phyloP scores from a whole-genome alignment of 2,113 vertebrate genomes.

The Rhinopomastus cyanomelas region DNA sequence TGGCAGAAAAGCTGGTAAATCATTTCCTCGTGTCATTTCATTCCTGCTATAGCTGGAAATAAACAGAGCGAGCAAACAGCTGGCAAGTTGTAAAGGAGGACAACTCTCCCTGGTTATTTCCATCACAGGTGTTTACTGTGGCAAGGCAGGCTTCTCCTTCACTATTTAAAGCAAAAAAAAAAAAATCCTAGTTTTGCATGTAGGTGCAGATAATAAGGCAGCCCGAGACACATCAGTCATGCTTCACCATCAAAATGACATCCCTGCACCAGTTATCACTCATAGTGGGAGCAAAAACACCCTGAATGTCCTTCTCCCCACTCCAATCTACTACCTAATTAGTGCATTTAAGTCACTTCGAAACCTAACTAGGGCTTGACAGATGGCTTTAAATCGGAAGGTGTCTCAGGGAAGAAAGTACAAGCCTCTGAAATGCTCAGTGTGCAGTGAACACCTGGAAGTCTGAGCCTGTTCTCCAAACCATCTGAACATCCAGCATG shows the following conservation, averaged over 20 bases:
- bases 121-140: not conserved
- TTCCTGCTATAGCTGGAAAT: not conserved
- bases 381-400: not conserved
- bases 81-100: not conserved
- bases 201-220: not conserved
- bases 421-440: not conserved
- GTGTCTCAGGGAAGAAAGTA: not conserved
- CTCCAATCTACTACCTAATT: not conserved
- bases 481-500: not conserved
- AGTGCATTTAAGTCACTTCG: not conserved
- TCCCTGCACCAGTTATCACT: slow-evolving; percentile 10
- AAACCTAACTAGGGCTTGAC: not conserved
- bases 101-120: not conserved
- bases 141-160: not conserved
- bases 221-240: not conserved
- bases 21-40: not conserved
- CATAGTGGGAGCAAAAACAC: not conserved
- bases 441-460: not conserved
- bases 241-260: not conserved
- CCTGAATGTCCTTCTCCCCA: accelerated
- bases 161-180: slow-evolving; percentile 31
- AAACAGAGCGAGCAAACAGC: not conserved
- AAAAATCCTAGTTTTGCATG: not conserved
- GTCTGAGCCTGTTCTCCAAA: not conserved
- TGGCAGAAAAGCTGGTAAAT: not conserved